A percentile compares a stretch with the other conserved stretches of the same genome.
These are phyloP conservation scores for Dendrocopos noguchii DNA, from an alignment of 2,113 vertebrate species.

Conservation along the genomic window DNA sequence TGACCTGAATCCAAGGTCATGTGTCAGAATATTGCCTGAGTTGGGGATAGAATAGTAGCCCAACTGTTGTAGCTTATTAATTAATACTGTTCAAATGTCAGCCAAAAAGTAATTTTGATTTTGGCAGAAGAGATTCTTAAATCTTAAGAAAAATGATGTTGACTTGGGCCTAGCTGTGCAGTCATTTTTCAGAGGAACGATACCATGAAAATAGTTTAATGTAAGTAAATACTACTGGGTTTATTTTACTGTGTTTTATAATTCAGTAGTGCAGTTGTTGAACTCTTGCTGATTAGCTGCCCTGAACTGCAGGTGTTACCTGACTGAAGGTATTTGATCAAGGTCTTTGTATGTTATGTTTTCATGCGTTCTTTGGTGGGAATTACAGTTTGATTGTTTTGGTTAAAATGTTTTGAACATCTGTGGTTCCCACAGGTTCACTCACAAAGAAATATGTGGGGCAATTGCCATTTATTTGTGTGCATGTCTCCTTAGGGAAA, in stretches of 20 bases:
- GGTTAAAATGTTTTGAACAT: not conserved
- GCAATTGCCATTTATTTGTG: not conserved
- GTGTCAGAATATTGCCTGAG: not conserved
- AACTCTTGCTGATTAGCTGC: not conserved
- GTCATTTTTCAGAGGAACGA: not conserved
- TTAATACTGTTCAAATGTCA: constrained; percentile 8
- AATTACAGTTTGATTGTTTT: not conserved
- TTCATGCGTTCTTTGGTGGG: not conserved
- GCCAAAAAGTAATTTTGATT: not conserved
- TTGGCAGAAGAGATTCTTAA: not conserved
- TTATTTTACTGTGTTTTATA: not conserved
- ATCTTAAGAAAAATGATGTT: not conserved
- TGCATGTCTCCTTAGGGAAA: not conserved
- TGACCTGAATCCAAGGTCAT: not conserved
- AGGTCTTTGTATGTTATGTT: not conserved
- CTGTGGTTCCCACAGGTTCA: not conserved
- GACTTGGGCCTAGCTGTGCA: not conserved
- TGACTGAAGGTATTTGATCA: not conserved
- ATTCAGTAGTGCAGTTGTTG: not conserved
- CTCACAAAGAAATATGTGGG: not conserved
- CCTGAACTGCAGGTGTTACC: not conserved
- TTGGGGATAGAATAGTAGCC: not conserved
- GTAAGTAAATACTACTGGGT: not conserved
- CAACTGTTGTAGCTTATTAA: not conserved
- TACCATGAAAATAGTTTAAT: not conserved